Base-by-base conservation (phyloP, 2,888 invertebrate species). In the Oligia strigilis region DNA sequence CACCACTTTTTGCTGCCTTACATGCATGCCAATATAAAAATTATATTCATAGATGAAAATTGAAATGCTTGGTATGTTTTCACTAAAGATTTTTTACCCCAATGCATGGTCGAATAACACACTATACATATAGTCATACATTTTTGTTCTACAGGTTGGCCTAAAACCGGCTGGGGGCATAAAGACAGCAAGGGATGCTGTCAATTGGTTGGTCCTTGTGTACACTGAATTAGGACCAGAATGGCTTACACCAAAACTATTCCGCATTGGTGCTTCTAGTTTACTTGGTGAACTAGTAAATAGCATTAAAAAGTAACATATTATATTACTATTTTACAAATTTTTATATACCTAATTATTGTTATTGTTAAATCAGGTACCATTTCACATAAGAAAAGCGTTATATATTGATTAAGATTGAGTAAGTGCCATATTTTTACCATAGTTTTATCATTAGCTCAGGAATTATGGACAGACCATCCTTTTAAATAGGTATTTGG, bases 111-210 rank as follows among this genome's bases (percentile, higher is more conserved):
- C 0, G 4, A 36, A 71, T 71, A 36, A 71, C 23, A 71, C 23
- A 36, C 13, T 69, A 4, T 40, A n/a, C 11, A 58, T 9, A 23
- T 4, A 36, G 23, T 36, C n/a, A 66, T 19, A n/a, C 66, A 66
- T 40, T 36, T 36, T n/a, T 78, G 3, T 84, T 87, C 91, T 92
- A 67, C 92, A 99, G 99, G 98, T 99, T 84, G 99, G 99, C 4
- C 97, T 99, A 80, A 99, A 99, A 96, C 99, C 99, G 40, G 99
- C 99, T 40, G 99, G 99, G 29, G 99, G 99, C 14, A 99, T 99
- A 70, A 97, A 98, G 85, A 98, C 98, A 0, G 97, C 98, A 0
- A 97, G 97, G 71, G 99, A 99, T 93, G 98, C 99, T 0, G 97
- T 99, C 55, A 97, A 98, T 81, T 99, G 99, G 99, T 96, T 99